A percentile compares a stretch with the other conserved stretches of the same genome.
Evolutionary conservation across 2,113 vertebrate genomes (phyloP).

Genomic region (Taxidea taxus): DNA sequence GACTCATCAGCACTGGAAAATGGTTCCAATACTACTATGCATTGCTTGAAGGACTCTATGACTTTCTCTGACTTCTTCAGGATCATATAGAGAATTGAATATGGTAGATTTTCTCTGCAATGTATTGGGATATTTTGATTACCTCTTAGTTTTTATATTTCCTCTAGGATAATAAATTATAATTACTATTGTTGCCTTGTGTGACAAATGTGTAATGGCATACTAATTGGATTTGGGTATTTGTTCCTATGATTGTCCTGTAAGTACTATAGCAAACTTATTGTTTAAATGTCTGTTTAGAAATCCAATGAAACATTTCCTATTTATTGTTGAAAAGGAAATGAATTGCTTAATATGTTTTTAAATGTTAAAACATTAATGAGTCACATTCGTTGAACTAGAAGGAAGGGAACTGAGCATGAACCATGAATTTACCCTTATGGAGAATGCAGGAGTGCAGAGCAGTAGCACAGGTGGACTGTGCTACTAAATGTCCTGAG

Average conservation of each 20-base stretch:
- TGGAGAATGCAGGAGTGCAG: background rate
- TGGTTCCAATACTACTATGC: background rate
- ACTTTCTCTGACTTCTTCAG: background rate
- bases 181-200: background rate
- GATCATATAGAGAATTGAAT: background rate
- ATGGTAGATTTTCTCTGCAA: background rate
- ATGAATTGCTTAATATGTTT: background rate
- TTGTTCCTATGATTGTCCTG: background rate
- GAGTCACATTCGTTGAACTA: background rate
- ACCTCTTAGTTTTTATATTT: slow-evolving; percentile 25
- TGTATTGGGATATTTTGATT: background rate
- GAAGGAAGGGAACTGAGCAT: background rate
- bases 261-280: background rate
- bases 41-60: background rate
- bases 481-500: too few relatives aligned
- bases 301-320: background rate
- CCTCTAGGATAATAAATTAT: slow-evolving; percentile 28
- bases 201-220: background rate
- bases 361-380: slow-evolving; percentile 1
- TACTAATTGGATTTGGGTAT: background rate
- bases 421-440: background rate
- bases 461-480: background rate
- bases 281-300: background rate
- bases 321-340: slow-evolving; percentile 14
- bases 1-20: background rate